Conservation (phyloP, 2,797 vertebrate species). For the Eremophila alpestris region DNA sequence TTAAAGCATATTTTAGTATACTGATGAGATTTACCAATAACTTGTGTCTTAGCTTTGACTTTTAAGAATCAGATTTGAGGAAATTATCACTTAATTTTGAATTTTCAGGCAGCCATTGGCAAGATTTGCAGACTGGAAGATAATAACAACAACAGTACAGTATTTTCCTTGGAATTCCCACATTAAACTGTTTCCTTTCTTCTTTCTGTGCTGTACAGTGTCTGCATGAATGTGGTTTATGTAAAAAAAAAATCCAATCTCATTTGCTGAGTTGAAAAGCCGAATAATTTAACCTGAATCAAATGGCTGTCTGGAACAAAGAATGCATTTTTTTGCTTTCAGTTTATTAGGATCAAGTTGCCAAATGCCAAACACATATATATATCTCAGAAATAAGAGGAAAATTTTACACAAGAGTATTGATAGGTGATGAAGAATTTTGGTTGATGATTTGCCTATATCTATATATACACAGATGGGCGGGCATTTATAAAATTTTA, state of each 20-base stretch:
- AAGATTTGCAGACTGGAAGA: slow-evolving; percentile 38
- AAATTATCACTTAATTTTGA: slow-evolving; percentile 50
- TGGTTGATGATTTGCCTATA: background rate
- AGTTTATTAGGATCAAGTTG: slow-evolving; percentile 4
- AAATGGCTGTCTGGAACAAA: slow-evolving; percentile 24
- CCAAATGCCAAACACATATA: background rate
- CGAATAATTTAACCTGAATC: slow-evolving; percentile 57
- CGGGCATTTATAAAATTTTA: background rate
- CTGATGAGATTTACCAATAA: background rate
- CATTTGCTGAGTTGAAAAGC: slow-evolving; percentile 33
- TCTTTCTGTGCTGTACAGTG: background rate
- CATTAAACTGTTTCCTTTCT: slow-evolving; percentile 36
- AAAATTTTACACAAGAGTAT: background rate
- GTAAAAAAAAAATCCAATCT: background rate
- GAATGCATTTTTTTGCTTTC: background rate
- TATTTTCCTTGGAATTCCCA: slow-evolving; percentile 61
- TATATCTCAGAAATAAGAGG: background rate
- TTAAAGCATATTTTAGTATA: background rate
- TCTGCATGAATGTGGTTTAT: slow-evolving; percentile 53
- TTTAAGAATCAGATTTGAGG: slow-evolving; percentile 27
- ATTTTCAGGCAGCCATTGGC: slow-evolving; percentile 32
- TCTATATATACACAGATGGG: background rate
- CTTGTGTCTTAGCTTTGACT: background rate
- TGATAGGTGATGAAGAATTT: background rate
- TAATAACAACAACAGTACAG: slow-evolving; percentile 34